A percentile compares a stretch with the other conserved stretches of the same genome.
Conservation (phyloP, 2,113 vertebrate species). For the Apeltes quadracus region DNA sequence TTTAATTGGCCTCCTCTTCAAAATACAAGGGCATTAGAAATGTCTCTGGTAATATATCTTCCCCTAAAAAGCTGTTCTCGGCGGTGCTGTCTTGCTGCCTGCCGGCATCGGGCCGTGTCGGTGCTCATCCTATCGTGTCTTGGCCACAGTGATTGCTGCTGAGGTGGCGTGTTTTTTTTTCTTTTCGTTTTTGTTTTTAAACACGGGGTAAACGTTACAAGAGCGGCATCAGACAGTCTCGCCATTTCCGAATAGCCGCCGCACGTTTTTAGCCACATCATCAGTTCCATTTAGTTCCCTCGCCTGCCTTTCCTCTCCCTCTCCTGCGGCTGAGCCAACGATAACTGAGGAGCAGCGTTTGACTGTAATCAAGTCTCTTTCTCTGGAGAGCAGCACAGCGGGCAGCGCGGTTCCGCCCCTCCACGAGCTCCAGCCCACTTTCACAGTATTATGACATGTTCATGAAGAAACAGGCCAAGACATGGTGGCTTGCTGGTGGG, state of each 20-base stretch:
- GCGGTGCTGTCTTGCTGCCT: slow-evolving; percentile 12
- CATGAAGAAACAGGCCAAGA: slow-evolving; percentile 41
- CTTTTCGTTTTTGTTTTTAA: slow-evolving; percentile 13
- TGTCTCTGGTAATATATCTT: slow-evolving; percentile 59
- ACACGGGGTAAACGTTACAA: slow-evolving; percentile 24
- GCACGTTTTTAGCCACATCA: slow-evolving; percentile 67
- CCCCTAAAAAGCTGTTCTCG: slow-evolving; percentile 34
- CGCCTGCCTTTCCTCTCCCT: slow-evolving; percentile 58
- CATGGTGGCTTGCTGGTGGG: slow-evolving; percentile 13
- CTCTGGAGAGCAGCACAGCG: slow-evolving; percentile 72
- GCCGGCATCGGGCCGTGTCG: slow-evolving; percentile 27
- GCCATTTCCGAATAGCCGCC: slow-evolving; percentile 61
- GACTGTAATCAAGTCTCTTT: slow-evolving; percentile 73
- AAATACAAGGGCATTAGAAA: slow-evolving; percentile 67
- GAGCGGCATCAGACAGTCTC: slow-evolving; percentile 22
- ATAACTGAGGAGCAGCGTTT: slow-evolving; percentile 73
- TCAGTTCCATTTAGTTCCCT: slow-evolving; percentile 58
- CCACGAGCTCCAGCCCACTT: slow-evolving; percentile 60
- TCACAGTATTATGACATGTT: slow-evolving; percentile 42
- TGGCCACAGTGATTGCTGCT: slow-evolving; percentile 26
- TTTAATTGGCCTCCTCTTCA: slow-evolving; percentile 71
- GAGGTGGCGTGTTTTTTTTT: slow-evolving; percentile 11
- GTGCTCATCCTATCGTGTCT: slow-evolving; percentile 30
- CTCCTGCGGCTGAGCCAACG: slow-evolving; percentile 75
- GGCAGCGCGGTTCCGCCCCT: slow-evolving; percentile 65